phyloP scores from a whole-genome alignment of 2,888 invertebrate genomes.

The Lithophane ornitopus region DNA sequence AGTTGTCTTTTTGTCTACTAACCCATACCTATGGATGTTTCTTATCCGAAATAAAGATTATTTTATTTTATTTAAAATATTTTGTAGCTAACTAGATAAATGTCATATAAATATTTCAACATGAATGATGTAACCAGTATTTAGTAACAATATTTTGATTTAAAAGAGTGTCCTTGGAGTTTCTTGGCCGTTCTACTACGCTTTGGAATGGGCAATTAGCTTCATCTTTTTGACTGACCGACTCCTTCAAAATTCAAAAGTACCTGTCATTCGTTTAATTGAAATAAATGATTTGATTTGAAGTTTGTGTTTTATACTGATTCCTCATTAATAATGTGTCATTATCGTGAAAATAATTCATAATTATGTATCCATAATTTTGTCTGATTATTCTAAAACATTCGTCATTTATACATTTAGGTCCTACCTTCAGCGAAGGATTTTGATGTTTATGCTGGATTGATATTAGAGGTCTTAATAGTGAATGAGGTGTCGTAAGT shows the following conservation, averaged over 20 bases:
- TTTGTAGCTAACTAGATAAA: not conserved
- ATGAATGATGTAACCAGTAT: not conserved
- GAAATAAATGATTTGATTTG: not conserved
- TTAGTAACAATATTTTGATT: not conserved
- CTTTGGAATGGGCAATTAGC: too few species aligned
- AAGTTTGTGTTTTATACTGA: not conserved
- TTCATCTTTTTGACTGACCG: too few species aligned
- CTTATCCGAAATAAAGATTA: too few species aligned
- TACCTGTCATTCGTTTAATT: too few species aligned
- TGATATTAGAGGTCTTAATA: not conserved
- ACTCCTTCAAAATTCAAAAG: too few species aligned
- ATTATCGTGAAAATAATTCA: not conserved
- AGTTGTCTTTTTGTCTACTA: too few species aligned
- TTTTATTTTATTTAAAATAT: too few species aligned
- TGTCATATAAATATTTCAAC: not conserved
- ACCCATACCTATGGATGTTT: too few species aligned
- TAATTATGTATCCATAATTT: not conserved
- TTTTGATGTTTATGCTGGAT: not conserved
- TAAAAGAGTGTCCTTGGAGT: too few species aligned
- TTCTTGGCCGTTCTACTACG: too few species aligned
- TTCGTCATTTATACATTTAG: not conserved
- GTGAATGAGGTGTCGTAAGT: not conserved
- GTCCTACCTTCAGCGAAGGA: not conserved
- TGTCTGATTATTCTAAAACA: not conserved
- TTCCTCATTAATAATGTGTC: not conserved